A percentile compares a stretch with the other conserved stretches of the same genome.
Conservation (phyloP, 2,797 vertebrate genomes). For the Gadopsis marmoratus region DNA sequence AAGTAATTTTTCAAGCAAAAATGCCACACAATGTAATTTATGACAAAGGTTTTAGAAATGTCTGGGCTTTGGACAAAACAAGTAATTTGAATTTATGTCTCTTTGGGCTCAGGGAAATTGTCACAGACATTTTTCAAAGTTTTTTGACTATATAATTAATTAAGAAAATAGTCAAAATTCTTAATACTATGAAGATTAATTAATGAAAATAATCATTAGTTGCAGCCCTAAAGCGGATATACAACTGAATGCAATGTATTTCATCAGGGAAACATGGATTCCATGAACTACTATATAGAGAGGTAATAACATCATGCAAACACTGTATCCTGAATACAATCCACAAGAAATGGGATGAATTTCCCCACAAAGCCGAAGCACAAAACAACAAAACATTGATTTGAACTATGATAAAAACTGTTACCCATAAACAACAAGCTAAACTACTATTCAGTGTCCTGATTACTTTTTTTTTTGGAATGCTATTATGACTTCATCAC, state of each 20-base stretch:
- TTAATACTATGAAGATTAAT: too few species aligned
- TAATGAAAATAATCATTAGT: background rate
- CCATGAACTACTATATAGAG: background rate
- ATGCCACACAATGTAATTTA: background rate
- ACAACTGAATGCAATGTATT: background rate
- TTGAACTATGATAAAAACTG: conserved; percentile 3
- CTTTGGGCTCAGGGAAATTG: too few species aligned
- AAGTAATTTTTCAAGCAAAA: background rate
- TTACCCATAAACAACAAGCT: conserved; percentile 2
- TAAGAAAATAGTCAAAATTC: background rate
- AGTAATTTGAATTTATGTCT: too few species aligned
- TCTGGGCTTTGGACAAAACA: too few species aligned
- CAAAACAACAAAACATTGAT: conserved; percentile 8
- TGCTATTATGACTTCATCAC: background rate
- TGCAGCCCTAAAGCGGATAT: background rate
- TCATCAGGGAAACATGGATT: background rate
- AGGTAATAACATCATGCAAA: conserved; percentile 23
- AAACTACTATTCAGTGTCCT: background rate
- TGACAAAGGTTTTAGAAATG: too few species aligned
- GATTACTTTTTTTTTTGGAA: background rate
- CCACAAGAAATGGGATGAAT: background rate
- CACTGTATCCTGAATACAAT: background rate
- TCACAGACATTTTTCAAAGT: too few species aligned
- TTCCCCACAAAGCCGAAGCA: background rate
- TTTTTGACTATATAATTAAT: too few species aligned